Evolutionary conservation across 2,113 vertebrate genomes (phyloP).

Genomic region (Diphyllodes magnificus): DNA sequence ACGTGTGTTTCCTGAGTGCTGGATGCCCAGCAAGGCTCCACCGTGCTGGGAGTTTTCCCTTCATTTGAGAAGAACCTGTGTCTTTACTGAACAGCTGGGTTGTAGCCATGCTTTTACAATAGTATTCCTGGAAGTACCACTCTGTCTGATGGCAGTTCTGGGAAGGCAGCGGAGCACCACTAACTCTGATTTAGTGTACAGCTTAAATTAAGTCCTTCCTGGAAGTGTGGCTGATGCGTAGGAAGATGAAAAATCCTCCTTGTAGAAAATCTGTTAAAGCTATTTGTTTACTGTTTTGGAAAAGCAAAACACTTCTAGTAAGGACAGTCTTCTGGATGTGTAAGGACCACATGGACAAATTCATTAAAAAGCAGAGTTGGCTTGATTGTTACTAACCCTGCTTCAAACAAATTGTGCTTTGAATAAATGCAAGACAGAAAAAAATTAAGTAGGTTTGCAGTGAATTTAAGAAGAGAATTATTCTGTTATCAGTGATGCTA

Average conservation of each 20-base stretch:
- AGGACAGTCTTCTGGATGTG: not conserved
- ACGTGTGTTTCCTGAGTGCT: not conserved
- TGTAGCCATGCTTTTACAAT: not conserved
- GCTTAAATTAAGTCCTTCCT: conserved; percentile 30
- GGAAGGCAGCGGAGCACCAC: not conserved
- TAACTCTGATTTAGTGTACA: not conserved
- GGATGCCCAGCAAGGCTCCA: not conserved
- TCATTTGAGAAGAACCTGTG: not conserved
- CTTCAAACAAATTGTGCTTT: not conserved
- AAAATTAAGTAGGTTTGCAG: not conserved
- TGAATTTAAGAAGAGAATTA: not conserved
- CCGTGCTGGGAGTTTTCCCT: not conserved
- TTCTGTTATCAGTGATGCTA: not conserved
- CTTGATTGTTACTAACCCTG: not conserved
- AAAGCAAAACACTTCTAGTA: not conserved
- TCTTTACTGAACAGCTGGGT: not conserved
- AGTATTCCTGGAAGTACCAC: conserved; percentile 32
- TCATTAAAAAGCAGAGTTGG: not conserved
- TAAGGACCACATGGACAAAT: not conserved
- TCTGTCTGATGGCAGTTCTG: not conserved
- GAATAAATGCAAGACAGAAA: not conserved
- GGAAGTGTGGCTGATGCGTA: not conserved
- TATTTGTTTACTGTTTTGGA: conserved; percentile 2
- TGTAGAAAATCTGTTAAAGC: not conserved
- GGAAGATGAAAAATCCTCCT: not conserved